A percentile compares a stretch with the other conserved stretches of the same genome.
These are phyloP conservation scores for Diplazon laetatorius DNA, from an alignment of 2,888 invertebrate species.

Conservation along the genomic window DNA sequence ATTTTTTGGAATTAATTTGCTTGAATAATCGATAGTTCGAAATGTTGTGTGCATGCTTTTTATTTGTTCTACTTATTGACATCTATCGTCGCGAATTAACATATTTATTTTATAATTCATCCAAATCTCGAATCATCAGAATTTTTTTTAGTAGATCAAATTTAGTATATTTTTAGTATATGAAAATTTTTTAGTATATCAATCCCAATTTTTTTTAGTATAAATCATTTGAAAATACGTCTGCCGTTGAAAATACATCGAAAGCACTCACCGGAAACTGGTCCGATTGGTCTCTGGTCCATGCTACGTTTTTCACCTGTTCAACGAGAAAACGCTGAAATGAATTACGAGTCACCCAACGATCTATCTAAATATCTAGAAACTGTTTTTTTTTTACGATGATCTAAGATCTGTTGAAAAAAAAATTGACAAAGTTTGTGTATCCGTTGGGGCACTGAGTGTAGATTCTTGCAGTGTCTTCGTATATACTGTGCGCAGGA, in stretches of 20 bases:
- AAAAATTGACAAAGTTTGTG: slow-evolving; percentile 21
- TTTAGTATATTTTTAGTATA: no score
- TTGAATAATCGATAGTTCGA: no score
- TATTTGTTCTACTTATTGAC: no score
- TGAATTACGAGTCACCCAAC: slow-evolving; percentile 17
- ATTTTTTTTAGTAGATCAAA: no score
- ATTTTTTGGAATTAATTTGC: no score
- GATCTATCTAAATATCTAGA: slow-evolving; percentile 37
- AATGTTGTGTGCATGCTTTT: no score
- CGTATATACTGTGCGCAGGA: slow-evolving; percentile 28
- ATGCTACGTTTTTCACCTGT: slow-evolving; percentile 79
- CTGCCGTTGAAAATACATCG: not conserved
- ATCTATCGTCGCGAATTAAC: no score
- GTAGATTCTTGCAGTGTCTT: slow-evolving; percentile 6
- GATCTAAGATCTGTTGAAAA: slow-evolving; percentile 50
- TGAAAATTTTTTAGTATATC: no score
- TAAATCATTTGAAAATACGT: not conserved
- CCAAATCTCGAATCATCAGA: no score
- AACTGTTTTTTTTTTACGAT: slow-evolving; percentile 33
- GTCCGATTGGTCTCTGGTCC: slow-evolving; percentile 75
- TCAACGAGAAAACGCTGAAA: slow-evolving; percentile 63
- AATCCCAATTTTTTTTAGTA: not conserved
- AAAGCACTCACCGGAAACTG: slow-evolving; percentile 74
- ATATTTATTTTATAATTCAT: no score
- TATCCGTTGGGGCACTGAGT: not conserved